Conservation (phyloP, 2,113 vertebrate species). For the Heterotis niloticus region DNA sequence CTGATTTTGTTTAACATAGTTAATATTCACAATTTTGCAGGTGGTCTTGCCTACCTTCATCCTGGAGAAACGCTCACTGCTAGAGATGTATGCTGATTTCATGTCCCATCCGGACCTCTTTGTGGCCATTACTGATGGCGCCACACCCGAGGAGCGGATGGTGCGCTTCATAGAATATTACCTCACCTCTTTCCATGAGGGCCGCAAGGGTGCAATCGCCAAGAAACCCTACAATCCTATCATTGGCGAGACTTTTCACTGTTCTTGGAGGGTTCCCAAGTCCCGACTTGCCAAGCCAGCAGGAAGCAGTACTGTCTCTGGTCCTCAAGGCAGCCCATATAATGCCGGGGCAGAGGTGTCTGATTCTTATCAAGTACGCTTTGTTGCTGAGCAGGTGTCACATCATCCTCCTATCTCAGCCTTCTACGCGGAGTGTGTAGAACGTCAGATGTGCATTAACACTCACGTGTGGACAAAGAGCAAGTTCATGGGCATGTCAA, state of each 20-base stretch:
- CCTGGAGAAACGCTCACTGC: conserved; percentile 89
- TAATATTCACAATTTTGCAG: conserved; percentile 51
- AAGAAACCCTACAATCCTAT: conserved; percentile 99
- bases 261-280: conserved; percentile 84
- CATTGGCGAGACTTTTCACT: conserved; percentile 95
- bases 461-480: conserved; percentile 97
- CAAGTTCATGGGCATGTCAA: conserved; percentile 99
- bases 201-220: conserved; percentile 92
- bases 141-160: conserved; percentile 85
- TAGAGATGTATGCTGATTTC: conserved; percentile 99
- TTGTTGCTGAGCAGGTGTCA: conserved; percentile 95
- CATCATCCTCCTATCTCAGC: conserved; percentile 97
- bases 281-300: conserved; percentile 23
- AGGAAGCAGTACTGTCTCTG: conserved; percentile 28
- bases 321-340: conserved; percentile 40
- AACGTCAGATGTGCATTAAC: conserved; percentile 89
- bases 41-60: conserved; percentile 98
- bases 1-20: not conserved
- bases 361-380: conserved; percentile 79
- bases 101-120: conserved; percentile 96
- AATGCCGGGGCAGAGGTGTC: conserved; percentile 36
- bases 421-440: conserved; percentile 93
- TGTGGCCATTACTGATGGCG: conserved; percentile 77
- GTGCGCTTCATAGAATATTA: conserved; percentile 95
- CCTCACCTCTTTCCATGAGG: conserved; percentile 97